Conservation (phyloP, 1,140 invertebrate species). For the Lucilia cuprina region DNA sequence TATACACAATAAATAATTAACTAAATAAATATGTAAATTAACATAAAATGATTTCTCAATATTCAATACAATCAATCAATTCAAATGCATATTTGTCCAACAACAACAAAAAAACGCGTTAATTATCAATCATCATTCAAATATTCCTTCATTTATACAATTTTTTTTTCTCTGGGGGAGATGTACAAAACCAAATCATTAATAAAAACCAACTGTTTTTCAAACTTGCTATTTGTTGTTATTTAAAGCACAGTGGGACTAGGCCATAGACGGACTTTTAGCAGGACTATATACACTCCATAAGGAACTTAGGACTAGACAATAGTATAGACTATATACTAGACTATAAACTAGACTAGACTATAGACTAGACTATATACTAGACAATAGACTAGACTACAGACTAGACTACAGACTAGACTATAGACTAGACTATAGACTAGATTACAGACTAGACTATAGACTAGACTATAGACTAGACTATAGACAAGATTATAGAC, state of each 20-base stretch:
- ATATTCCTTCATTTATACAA: neutral
- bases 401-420: too few species aligned
- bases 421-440: too few species aligned
- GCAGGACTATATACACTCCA: too few species aligned
- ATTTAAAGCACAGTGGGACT: neutral
- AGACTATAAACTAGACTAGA: too few species aligned
- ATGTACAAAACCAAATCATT: neutral
- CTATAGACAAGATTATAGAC: too few species aligned
- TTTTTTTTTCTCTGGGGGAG: neutral
- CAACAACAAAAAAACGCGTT: neutral
- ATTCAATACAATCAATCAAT: neutral
- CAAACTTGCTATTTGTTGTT: neutral
- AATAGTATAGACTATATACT: too few species aligned
- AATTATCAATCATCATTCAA: neutral
- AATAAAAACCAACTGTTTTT: neutral
- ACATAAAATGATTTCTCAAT: neutral
- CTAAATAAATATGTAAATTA: neutral
- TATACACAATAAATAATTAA: slow-evolving; percentile 47
- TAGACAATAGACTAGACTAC: too few species aligned
- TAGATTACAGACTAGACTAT: too few species aligned
- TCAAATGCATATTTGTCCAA: slow-evolving; percentile 10
- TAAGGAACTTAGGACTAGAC: too few species aligned
- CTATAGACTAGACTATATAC: too few species aligned
- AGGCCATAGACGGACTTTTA: too few species aligned
- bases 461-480: too few species aligned